phyloP scores from a whole-genome alignment of 2,797 vertebrate species.

The Tinamus major region DNA sequence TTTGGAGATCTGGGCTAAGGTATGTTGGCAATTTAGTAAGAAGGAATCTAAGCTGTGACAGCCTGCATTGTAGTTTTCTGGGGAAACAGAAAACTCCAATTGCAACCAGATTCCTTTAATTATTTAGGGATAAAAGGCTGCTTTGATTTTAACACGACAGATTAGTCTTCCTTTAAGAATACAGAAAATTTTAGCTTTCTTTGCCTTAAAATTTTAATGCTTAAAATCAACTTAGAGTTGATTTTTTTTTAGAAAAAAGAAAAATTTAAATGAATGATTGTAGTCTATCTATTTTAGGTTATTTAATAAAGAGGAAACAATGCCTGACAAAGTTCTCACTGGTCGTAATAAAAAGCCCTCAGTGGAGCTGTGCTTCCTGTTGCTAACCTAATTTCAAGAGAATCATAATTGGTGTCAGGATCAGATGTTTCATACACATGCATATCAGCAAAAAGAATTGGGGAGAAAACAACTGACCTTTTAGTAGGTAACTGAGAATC shows the following conservation, averaged over 20 bases:
- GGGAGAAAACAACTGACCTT: not conserved
- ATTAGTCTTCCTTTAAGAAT: not conserved
- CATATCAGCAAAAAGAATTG: not conserved
- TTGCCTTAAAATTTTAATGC: not conserved
- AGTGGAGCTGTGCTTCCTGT: not conserved
- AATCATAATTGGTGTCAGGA: not conserved
- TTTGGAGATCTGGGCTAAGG: not conserved
- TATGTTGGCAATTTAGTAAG: not conserved
- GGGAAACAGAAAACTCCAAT: slow-evolving; percentile 1
- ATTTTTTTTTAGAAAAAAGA: not conserved
- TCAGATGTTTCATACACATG: not conserved
- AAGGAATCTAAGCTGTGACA: not conserved
- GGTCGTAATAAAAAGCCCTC: not conserved
- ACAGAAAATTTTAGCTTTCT: not conserved
- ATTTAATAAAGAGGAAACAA: not conserved
- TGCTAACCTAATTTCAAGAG: not conserved
- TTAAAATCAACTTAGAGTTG: not conserved
- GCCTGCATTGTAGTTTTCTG: not conserved
- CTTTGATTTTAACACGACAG: slow-evolving; percentile 2
- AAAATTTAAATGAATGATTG: not conserved
- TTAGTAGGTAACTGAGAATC: not conserved
- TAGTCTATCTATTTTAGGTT: not conserved
- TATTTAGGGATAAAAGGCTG: slow-evolving; percentile 19
- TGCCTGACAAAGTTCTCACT: not conserved
- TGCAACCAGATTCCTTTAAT: slow-evolving; percentile 16